Evolutionary conservation across 2,797 vertebrate genomes (phyloP).

Genomic region (Decapterus maruadsi): DNA sequence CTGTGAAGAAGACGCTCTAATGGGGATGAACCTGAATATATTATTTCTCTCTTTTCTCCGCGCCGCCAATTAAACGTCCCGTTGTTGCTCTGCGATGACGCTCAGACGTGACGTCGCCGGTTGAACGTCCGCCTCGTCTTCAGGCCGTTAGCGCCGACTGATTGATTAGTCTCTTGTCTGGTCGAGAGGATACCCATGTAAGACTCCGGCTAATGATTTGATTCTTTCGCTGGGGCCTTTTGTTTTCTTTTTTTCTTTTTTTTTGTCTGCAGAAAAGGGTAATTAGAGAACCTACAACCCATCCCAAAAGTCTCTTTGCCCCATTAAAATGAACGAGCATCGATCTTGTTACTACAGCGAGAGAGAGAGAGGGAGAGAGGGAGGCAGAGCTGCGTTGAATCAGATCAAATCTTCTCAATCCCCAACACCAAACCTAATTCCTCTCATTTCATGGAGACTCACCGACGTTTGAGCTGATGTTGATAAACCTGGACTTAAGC

Average conservation of each 20-base stretch:
- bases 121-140: neutral
- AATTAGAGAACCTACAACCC: slow-evolving; percentile 24
- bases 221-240: slow-evolving; percentile 4
- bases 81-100: neutral
- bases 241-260: slow-evolving; percentile 3
- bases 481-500: too few species aligned
- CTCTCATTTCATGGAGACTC: neutral
- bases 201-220: neutral
- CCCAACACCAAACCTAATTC: neutral
- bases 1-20: neutral
- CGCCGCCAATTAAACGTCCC: neutral
- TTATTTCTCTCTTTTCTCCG: neutral
- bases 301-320: slow-evolving; percentile 19
- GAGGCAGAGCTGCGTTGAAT: neutral
- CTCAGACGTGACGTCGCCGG: neutral
- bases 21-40: neutral
- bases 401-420: neutral
- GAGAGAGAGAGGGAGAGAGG: neutral
- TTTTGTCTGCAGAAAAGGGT: slow-evolving; percentile 19
- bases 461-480: neutral
- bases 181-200: neutral
- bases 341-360: neutral
- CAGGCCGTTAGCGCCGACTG: neutral
- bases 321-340: slow-evolving; percentile 15
- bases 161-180: neutral